phyloP scores from a whole-genome alignment of 2,113 vertebrate species.

The Pangasianodon hypophthalmus region DNA sequence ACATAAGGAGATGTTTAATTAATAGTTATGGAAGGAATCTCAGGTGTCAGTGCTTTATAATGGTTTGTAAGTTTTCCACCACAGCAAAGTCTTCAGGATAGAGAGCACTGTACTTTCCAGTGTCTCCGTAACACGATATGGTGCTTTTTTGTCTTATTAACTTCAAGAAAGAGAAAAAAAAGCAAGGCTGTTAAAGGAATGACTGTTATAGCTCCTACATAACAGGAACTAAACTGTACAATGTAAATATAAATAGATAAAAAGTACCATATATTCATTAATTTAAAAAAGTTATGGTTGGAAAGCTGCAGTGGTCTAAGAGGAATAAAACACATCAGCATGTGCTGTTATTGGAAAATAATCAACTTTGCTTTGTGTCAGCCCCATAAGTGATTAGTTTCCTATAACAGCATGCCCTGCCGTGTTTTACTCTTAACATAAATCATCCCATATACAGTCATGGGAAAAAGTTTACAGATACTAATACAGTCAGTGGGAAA shows the following conservation, averaged over 20 bases:
- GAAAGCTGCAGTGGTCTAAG: background rate
- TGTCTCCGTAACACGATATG: background rate
- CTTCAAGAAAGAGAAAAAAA: background rate
- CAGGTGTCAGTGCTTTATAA: background rate
- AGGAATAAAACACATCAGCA: background rate
- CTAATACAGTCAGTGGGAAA: background rate
- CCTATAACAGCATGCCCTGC: too few species aligned
- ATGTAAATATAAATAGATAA: background rate
- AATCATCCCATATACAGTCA: background rate
- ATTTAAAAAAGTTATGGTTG: background rate
- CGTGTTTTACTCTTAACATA: background rate
- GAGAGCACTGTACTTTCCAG: background rate
- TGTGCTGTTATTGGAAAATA: background rate
- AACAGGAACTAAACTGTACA: background rate
- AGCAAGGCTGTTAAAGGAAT: background rate
- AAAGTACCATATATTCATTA: background rate
- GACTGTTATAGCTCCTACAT: background rate
- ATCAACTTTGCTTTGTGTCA: background rate
- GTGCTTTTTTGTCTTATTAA: background rate
- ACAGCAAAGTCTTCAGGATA: background rate
- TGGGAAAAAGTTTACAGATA: background rate
- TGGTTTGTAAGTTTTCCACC: background rate
- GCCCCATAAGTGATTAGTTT: background rate
- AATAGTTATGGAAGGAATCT: background rate
- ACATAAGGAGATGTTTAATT: background rate